phyloP scores from a whole-genome alignment of 1,140 invertebrate species.

The Drosophila yakuba region DNA sequence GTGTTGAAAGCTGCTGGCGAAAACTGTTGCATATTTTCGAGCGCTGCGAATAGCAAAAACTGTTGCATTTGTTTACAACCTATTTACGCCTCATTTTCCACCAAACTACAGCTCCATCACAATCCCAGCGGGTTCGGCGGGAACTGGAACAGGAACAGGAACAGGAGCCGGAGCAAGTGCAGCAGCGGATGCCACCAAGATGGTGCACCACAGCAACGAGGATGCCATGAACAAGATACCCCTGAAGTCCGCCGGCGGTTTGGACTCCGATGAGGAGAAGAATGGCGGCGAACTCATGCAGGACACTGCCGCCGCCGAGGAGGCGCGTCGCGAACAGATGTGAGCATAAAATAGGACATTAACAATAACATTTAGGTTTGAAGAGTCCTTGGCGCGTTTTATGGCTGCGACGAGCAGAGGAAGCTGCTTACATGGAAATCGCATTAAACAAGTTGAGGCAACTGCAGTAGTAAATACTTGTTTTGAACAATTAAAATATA shows the following conservation, averaged over 20 bases:
- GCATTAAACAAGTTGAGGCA: background rate
- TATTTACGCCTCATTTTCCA: background rate
- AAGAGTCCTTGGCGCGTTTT: background rate
- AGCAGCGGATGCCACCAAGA: slow-evolving; percentile 77
- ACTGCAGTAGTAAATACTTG: too few relatives aligned
- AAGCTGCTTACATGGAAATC: slow-evolving; percentile 7
- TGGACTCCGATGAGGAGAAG: slow-evolving; percentile 77
- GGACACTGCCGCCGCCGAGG: slow-evolving; percentile 76
- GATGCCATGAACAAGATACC: slow-evolving; percentile 84
- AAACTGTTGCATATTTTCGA: slow-evolving; percentile 63
- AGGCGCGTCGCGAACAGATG: slow-evolving; percentile 79
- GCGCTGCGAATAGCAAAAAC: background rate
- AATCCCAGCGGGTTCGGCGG: slow-evolving; percentile 16
- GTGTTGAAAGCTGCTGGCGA: slow-evolving; percentile 36
- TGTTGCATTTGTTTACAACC: slow-evolving; percentile 11
- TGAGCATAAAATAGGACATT: slow-evolving; percentile 42
- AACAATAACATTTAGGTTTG: background rate
- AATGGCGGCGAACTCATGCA: slow-evolving; percentile 80
- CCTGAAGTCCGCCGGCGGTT: slow-evolving; percentile 71
- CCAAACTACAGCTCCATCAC: slow-evolving; percentile 13
- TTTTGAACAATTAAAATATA: too few relatives aligned
- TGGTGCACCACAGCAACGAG: slow-evolving; percentile 81
- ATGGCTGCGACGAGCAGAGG: too few relatives aligned
- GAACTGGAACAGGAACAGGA: slow-evolving; percentile 25
- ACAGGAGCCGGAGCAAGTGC: slow-evolving; percentile 30